phyloP scores from a whole-genome alignment of 2,888 invertebrate species.

The Cantharis rufa region DNA sequence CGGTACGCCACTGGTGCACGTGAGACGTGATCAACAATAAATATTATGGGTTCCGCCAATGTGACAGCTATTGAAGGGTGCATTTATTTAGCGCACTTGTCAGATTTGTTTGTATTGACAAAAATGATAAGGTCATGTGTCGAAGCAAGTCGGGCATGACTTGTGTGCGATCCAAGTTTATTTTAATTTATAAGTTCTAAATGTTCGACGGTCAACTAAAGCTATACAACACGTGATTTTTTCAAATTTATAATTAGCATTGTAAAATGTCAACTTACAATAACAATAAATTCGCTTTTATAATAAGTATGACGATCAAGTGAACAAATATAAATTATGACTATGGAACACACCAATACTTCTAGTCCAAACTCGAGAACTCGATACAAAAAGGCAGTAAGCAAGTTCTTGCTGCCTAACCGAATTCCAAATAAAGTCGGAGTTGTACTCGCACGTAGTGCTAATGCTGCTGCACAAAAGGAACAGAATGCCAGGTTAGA shows the following conservation, averaged over 20 bases:
- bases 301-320: background rate
- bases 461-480: constrained; percentile 23
- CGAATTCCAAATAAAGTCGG: constrained; percentile 55
- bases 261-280: background rate
- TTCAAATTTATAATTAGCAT: background rate
- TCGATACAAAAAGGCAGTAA: constrained; percentile 48
- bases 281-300: background rate
- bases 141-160: constrained; percentile 1
- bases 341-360: constrained; percentile 45
- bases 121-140: constrained; percentile 14
- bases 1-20: background rate
- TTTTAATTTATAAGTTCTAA: constrained; percentile 3
- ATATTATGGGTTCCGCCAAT: background rate
- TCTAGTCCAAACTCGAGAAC: constrained; percentile 40
- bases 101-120: constrained; percentile 23
- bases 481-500: constrained; percentile 37
- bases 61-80: background rate
- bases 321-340: constrained; percentile 33
- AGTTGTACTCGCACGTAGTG: constrained; percentile 36
- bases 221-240: constrained; percentile 5
- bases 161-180: constrained; percentile 7
- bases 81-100: background rate
- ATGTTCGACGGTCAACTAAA: constrained; percentile 2
- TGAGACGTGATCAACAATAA: background rate
- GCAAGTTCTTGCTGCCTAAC: constrained; percentile 50